Evolutionary conservation across 2,113 vertebrate species (phyloP).

Genomic region (Murina feae): DNA sequence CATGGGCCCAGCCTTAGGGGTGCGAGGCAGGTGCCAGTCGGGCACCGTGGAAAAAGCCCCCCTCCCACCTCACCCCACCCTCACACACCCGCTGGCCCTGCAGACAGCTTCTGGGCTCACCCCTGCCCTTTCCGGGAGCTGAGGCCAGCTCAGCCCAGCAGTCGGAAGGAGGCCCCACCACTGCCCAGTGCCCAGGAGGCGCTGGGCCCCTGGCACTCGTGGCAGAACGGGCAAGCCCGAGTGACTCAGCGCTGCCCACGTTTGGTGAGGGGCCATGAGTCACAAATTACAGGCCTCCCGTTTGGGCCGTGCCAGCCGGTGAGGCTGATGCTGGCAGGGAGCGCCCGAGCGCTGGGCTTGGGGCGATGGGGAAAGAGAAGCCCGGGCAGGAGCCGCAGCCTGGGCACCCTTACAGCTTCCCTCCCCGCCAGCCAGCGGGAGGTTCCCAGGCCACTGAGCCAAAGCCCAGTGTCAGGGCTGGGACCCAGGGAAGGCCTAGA

Average conservation of each 20-base stretch:
- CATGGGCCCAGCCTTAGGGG: background rate
- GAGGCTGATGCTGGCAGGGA: background rate
- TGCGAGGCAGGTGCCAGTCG: background rate
- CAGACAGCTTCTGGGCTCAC: background rate
- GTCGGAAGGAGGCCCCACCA: background rate
- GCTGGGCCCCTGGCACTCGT: background rate
- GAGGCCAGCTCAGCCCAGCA: background rate
- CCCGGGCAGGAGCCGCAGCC: background rate
- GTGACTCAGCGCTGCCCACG: conserved; percentile 48
- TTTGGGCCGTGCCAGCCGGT: background rate
- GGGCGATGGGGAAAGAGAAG: background rate
- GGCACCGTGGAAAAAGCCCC: background rate
- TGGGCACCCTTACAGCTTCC: background rate
- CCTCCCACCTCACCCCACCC: background rate
- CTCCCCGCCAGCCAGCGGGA: background rate
- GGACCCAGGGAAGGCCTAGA: background rate
- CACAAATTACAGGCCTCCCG: conserved; percentile 54
- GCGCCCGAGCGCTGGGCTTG: background rate
- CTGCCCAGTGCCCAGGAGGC: background rate
- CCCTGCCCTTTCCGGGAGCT: background rate
- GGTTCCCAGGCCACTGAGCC: background rate
- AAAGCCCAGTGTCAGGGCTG: background rate
- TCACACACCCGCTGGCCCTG: too few relatives aligned
- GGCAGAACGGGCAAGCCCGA: background rate
- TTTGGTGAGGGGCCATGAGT: conserved; percentile 31